A percentile compares a stretch with the other conserved stretches of the same genome.
Evolutionary conservation across 35 echinoderm and acorn worm genomes (phyloP).

Genomic region (Hemicentrotus pulcherrimus): DNA sequence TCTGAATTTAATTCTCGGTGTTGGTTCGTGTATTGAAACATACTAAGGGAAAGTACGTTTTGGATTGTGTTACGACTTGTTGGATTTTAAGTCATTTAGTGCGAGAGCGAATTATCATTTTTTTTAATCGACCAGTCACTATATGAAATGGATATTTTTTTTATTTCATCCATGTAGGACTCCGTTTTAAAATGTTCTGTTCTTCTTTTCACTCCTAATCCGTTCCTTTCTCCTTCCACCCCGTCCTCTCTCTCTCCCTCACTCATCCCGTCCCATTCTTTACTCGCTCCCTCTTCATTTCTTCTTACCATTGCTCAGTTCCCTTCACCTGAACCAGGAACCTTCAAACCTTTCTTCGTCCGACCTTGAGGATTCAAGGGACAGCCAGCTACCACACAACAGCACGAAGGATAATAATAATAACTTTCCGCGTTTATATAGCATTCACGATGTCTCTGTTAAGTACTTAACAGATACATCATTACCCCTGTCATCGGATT

Average conservation of each 20-base stretch:
- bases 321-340: conserved; percentile 56
- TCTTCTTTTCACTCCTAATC: not conserved
- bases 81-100: no score
- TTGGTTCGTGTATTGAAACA: no score
- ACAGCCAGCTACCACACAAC: not conserved
- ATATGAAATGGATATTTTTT: not conserved
- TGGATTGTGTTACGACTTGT: no score
- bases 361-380: conserved; percentile 14
- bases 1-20: no score
- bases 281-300: not conserved
- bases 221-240: not conserved
- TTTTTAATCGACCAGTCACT: not conserved
- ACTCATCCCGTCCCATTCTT: not conserved
- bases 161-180: not conserved
- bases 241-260: not conserved
- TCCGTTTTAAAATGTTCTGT: not conserved
- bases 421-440: no score
- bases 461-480: no score
- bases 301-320: conserved; percentile 55
- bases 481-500: no score
- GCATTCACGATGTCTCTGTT: no score
- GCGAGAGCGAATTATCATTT: no score
- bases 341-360: conserved; percentile 77
- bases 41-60: no score
- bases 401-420: not conserved